Evolutionary conservation across 2,797 vertebrate species (phyloP).

Genomic region (Lophotriccus pileatus): DNA sequence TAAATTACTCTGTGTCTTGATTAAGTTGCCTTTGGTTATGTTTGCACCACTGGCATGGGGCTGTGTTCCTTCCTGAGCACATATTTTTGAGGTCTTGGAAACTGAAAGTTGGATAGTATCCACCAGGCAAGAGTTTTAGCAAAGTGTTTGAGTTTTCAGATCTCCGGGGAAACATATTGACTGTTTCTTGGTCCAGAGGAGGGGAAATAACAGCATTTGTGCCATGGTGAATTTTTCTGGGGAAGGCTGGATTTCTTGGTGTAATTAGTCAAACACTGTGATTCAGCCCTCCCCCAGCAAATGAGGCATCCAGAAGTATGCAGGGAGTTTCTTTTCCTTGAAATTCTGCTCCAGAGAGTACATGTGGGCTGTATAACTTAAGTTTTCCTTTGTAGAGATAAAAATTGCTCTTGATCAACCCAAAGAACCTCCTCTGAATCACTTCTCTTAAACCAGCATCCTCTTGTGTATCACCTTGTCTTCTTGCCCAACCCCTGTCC

Average conservation of each 20-base stretch:
- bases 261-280: neutral
- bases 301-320: neutral
- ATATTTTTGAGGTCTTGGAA: neutral
- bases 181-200: neutral
- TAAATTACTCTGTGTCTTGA: neutral
- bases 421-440: neutral
- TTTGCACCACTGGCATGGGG: neutral
- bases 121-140: neutral
- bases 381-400: rapidly evolving
- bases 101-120: neutral
- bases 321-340: neutral
- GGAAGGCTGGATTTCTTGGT: neutral
- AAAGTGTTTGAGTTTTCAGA: neutral
- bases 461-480: neutral
- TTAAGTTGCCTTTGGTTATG: neutral
- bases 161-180: rapidly evolving
- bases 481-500: neutral
- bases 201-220: neutral
- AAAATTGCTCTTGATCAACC: neutral
- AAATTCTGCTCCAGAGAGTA: neutral
- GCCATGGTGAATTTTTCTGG: neutral
- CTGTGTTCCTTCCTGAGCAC: neutral
- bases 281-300: neutral
- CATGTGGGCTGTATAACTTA: neutral
- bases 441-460: neutral